Evolutionary conservation across 2,113 vertebrate genomes (phyloP).

Genomic region (Epinephelus moara): DNA sequence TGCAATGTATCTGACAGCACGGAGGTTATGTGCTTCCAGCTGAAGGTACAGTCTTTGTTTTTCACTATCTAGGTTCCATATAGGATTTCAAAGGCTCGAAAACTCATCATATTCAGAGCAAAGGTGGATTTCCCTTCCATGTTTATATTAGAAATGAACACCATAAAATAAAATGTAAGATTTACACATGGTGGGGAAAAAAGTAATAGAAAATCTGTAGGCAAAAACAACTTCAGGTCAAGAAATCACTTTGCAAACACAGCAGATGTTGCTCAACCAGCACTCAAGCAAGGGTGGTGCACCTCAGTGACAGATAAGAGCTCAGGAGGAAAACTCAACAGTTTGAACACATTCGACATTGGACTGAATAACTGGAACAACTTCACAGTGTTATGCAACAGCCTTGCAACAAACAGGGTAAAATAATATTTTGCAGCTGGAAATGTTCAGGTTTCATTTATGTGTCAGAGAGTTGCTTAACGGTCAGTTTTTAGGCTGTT

Average conservation of each 20-base stretch:
- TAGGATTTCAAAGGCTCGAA: background rate
- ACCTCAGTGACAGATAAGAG: conserved; percentile 33
- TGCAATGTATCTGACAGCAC: conserved; percentile 54
- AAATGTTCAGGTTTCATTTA: background rate
- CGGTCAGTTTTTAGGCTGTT: background rate
- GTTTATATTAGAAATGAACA: background rate
- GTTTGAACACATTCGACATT: background rate
- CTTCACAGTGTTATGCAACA: background rate
- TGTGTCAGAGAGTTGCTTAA: background rate
- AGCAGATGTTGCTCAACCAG: conserved; percentile 42
- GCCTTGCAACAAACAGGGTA: background rate
- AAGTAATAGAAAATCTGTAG: conserved; percentile 2
- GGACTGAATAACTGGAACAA: background rate
- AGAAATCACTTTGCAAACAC: conserved; percentile 53
- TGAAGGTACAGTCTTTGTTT: background rate
- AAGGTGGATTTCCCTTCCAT: background rate
- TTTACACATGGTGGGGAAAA: background rate
- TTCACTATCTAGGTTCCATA: background rate
- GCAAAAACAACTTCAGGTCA: conserved; percentile 9
- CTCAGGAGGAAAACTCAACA: background rate
- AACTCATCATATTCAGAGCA: background rate
- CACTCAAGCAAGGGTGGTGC: conserved; percentile 31
- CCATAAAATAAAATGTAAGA: background rate
- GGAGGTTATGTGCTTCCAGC: conserved; percentile 20
- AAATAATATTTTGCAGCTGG: background rate